Percentiles rank a stretch among this genome's conserved stretches.
phyloP scores from a whole-genome alignment of 1,140 invertebrate species.

The Achroia grisella region DNA sequence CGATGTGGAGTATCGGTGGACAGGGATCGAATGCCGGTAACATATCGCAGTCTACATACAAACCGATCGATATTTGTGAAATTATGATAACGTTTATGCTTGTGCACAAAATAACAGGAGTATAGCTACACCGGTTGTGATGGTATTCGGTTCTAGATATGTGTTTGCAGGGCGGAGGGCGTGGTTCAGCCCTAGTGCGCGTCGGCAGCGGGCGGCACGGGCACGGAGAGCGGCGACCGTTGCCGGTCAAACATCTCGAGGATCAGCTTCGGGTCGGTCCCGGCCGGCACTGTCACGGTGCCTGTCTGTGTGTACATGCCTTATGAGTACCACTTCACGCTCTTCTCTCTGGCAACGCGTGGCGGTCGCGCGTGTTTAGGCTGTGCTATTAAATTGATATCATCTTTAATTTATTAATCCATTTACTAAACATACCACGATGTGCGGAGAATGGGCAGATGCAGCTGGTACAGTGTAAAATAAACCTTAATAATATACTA shows the following conservation, averaged over 20 bases:
- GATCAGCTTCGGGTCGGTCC: conserved; percentile 71
- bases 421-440: no score
- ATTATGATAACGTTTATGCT: no score
- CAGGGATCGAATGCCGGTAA: no score
- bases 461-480: no score
- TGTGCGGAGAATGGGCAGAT: no score
- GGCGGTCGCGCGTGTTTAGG: conserved; percentile 43
- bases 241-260: conserved; percentile 73
- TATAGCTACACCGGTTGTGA: neutral
- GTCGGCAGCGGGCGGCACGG: conserved; percentile 37
- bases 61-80: no score
- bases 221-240: conserved; percentile 53
- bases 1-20: no score
- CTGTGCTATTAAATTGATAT: conserved; percentile 14
- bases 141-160: neutral
- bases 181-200: conserved; percentile 31
- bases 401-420: conserved; percentile 1
- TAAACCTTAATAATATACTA: no score
- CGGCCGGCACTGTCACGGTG: conserved; percentile 69
- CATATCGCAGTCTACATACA: no score
- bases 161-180: neutral
- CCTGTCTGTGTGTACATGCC: conserved; percentile 54
- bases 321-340: conserved; percentile 64
- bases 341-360: conserved; percentile 53
- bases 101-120: no score